phyloP scores from a whole-genome alignment of 2,888 invertebrate genomes.

The Dendrolimus houi region DNA sequence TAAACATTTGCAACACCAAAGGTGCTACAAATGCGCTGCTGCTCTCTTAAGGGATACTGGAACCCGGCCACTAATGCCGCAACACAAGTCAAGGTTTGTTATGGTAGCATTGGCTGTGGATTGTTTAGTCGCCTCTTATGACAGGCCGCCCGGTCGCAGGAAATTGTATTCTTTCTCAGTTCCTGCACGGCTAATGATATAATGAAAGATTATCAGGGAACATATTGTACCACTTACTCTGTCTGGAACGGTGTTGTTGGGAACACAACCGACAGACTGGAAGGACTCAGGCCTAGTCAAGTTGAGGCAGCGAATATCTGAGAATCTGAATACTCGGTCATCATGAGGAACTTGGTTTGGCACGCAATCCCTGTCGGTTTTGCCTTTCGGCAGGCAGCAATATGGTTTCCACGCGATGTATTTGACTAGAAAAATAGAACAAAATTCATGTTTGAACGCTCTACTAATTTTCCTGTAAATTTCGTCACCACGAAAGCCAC shows the following conservation, averaged over 20 bases:
- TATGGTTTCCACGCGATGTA: constrained; percentile 34
- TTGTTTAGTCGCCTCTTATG: too few relatives aligned
- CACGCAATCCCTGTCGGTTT: constrained; percentile 24
- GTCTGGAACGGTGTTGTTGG: constrained; percentile 28
- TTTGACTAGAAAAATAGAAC: constrained; percentile 22
- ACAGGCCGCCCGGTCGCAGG: too few relatives aligned
- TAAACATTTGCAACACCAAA: too few relatives aligned
- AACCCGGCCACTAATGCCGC: too few relatives aligned
- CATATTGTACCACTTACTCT: constrained; percentile 20
- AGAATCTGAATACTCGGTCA: constrained; percentile 40
- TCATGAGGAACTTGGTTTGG: constrained; percentile 32
- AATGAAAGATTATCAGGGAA: too few relatives aligned
- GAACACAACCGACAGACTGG: constrained; percentile 33
- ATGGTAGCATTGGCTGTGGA: too few relatives aligned
- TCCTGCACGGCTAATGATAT: too few relatives aligned
- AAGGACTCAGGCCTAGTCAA: constrained; percentile 40
- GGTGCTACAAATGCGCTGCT: too few relatives aligned
- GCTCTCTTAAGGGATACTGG: too few relatives aligned
- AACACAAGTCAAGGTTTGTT: too few relatives aligned
- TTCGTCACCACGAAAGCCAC: not conserved
- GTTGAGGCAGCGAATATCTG: constrained; percentile 31
- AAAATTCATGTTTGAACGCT: not conserved
- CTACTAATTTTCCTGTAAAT: not conserved
- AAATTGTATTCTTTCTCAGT: too few relatives aligned
- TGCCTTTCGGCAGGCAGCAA: constrained; percentile 30